Base-by-base conservation (phyloP, 2,797 vertebrate species). In the Arvicola amphibius region DNA sequence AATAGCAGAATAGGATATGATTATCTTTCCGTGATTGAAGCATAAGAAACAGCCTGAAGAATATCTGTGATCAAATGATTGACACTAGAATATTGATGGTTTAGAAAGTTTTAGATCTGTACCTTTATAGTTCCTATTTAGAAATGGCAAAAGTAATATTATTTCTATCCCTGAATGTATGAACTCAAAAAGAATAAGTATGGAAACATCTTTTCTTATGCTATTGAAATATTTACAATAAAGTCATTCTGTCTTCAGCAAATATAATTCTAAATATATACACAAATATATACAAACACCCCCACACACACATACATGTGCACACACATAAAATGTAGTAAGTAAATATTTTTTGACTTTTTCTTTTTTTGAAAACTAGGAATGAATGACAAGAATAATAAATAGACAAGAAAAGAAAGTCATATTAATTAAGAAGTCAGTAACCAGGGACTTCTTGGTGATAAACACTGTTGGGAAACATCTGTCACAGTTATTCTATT, bases 61-160 rank as follows among this genome's bases (percentile, higher is more conserved):
- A 67, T 21, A 79, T 3, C 6, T 76, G 13, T 79, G 19, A 84
- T 65, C 4, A 90, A 69, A n/a, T 53, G 25, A 89, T 23, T 71
- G 51, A 77, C 34, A 51, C 1, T 11, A 1, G 43, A 91, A n/a
- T 37, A 83, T 73, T 81, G 11, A 21, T 23, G 4, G 83, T 43
- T 86, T 74, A 84, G 74, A 84, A 95, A 88, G 21, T 53, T 74
- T 92, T 88, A 51, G 9, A 61, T 77, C 69, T 69, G 5, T 6
- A 48, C 37, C 37, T 61, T 48, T 65, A 6, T 32, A 80, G 80
- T 81, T 76, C 51, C 84, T 51, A 77, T 5, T 56, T 17, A 80
- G 43, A 93, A 88, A 80, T 85, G 2, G 6, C 6, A 89, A 32
- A 29, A 17, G 56, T 17, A 5, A 65, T 69, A 29, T 12, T 77